Base-by-base conservation (phyloP, 2,888 invertebrate species). In the Eupithecia vulgata region DNA sequence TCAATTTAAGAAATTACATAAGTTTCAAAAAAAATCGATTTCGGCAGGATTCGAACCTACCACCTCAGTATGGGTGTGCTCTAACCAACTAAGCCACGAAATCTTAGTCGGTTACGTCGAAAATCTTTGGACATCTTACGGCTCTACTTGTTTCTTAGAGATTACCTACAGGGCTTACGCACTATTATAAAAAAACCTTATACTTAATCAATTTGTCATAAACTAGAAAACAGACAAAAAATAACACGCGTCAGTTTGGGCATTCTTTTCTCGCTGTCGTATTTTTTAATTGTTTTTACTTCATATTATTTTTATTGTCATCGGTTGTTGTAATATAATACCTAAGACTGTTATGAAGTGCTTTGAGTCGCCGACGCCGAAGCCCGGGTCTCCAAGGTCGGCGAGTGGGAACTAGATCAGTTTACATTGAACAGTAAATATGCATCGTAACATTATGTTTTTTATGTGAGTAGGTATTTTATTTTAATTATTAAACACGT, bases 301-400 rank as follows among this genome's bases (percentile, higher is more conserved):
- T 21, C n/a, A n/a, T 52, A 57, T 21, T 10, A 21, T 21, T 52
- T n/a, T 57, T 57, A 57, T 13, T 57, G 57, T 25, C 25, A 57
- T 13, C 57, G 25, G 12, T 57, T 12, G 57, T 25, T 25, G 57
- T 57, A 57, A 57, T 12, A 4, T 57, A 25, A 57, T 5, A 25
- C 57, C 12, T 34, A 61, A 8, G 34, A 34, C 7, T 34, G 34
- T 34, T 52, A 34, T 61, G 12, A 17, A 61, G 73, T 21, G 48
- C 48, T 52, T 52, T 45, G 48, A n/a, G 48, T 74, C 21, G 52
- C 52, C 21, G 52, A 76, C 84, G 84, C 83, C 78, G 84, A 35
- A 5, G 35, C 35, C 84, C 87, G 82, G 82, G 81, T 81, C 84
- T 84, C 87, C 91, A 92, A 92, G 92, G 92, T 81, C 86, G 76